Base-by-base conservation (phyloP, 2,113 vertebrate species). In the Halichoerus grypus region DNA sequence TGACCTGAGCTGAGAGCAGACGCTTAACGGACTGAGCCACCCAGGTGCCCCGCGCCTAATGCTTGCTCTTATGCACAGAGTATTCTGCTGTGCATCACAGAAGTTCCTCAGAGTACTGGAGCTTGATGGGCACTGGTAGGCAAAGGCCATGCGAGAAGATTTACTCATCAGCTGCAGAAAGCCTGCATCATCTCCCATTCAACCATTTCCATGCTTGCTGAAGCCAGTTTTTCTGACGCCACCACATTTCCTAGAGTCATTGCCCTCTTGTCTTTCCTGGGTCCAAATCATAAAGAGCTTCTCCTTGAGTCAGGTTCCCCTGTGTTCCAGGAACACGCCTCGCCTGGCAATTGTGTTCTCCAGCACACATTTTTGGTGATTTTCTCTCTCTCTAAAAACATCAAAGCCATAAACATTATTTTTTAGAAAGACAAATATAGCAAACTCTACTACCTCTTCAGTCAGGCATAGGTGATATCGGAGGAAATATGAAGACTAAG, bases 311-410 rank as follows among this genome's bases (percentile, higher is more conserved):
- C 33, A 74, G 92, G 36, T 10, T 9, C 36, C 80, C 74, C 51
- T 91, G 21, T 59, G 28, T 59, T 85, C 57, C 81, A 77, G 67
- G 57, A 49, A 82, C 13, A 91, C 3, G 0, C 3, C 39, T 4
- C 84, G 24, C 82, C 49, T 84, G 24, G 24, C 15, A 94, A 53
- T 15, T 84, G 33, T 24, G 36, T 55, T 92, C 22, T 59, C 89
- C 63, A 91, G 21, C 33, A 89, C 19, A 65, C 12, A 76, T n/a
- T 94, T 96, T 94, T 57, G 6, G 33, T 85, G 36, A 85, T 94
- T 67, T 51, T 94, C 33, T 83, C 87, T 74, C 49, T 95, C 16
- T 33, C 26, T 74, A 33, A 91, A 57, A 86, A 33, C 71, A 90
- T 83, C 42, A 94, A 92, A 55, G 8, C 2, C 72, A 80, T 61